Conservation (phyloP, 2,797 vertebrate genomes). For the Glyptemys insculpta region DNA sequence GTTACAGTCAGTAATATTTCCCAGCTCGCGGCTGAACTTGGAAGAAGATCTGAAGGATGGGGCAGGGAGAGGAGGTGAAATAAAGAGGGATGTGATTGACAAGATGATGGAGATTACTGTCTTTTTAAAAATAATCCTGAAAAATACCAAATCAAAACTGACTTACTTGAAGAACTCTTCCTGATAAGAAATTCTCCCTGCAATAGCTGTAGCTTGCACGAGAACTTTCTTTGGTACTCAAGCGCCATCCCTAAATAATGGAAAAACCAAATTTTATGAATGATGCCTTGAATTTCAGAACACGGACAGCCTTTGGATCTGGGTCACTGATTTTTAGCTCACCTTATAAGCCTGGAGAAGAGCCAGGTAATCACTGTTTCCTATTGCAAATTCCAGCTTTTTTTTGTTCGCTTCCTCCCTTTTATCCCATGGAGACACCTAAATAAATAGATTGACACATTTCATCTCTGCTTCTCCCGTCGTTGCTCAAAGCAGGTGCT, state of each 20-base stretch:
- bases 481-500: background rate
- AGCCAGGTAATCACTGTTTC: slow-evolving; percentile 95
- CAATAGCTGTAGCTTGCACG: slow-evolving; percentile 90
- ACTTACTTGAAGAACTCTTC: slow-evolving; percentile 91
- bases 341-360: slow-evolving; percentile 96
- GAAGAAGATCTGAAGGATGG: background rate
- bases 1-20: background rate
- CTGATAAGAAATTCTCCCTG: slow-evolving; percentile 95
- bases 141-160: background rate
- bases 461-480: background rate
- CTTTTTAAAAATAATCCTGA: background rate
- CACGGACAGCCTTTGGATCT: background rate
- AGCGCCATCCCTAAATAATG: slow-evolving; percentile 90
- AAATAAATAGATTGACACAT: slow-evolving; percentile 8
- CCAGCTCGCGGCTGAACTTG: background rate
- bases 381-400: slow-evolving; percentile 92
- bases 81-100: background rate
- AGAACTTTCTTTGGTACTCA: slow-evolving; percentile 85
- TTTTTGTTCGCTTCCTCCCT: slow-evolving; percentile 95
- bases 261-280: slow-evolving; percentile 36
- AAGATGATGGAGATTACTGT: background rate
- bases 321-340: slow-evolving; percentile 18
- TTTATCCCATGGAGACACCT: slow-evolving; percentile 99
- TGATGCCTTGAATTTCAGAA: background rate
- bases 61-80: background rate